A percentile compares a stretch with the other conserved stretches of the same genome.
These are phyloP conservation scores for Sigmodon hispidus DNA, from an alignment of 2,113 vertebrate species.

Conservation along the genomic window DNA sequence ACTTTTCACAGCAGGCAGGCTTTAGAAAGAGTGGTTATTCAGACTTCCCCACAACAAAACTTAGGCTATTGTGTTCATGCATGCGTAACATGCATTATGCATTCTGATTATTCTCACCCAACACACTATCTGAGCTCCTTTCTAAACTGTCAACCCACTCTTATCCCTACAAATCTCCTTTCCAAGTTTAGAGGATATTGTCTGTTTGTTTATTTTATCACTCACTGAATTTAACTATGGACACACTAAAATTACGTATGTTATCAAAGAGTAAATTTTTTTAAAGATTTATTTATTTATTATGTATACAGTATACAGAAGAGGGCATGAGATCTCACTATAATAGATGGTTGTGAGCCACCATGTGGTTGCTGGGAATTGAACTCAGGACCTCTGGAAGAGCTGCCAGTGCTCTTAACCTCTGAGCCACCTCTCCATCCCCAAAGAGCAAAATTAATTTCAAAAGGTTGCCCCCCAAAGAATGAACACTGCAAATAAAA, in stretches of 20 bases:
- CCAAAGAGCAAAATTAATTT: not conserved
- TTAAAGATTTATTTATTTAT: no score
- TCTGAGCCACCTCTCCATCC: no score
- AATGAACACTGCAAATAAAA: not conserved
- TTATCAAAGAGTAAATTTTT: not conserved
- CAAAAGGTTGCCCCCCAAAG: fast-evolving
- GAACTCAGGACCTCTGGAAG: no score
- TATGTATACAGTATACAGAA: no score
- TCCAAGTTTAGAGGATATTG: fast-evolving
- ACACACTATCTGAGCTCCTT: not conserved
- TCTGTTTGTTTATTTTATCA: not conserved
- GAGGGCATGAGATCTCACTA: no score
- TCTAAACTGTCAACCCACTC: not conserved
- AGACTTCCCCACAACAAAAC: not conserved
- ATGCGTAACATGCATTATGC: not conserved
- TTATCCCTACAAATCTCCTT: not conserved
- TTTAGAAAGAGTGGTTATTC: not conserved
- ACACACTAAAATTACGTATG: not conserved
- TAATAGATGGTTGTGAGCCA: no score
- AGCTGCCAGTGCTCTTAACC: no score
- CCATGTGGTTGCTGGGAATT: no score
- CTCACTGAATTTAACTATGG: no score
- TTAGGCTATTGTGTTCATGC: not conserved
- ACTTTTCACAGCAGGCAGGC: not conserved
- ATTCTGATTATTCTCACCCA: not conserved